A percentile compares a stretch with the other conserved stretches of the same genome.
Evolutionary conservation across 2,113 vertebrate genomes (phyloP).

Genomic region (Emydura subglobosa): DNA sequence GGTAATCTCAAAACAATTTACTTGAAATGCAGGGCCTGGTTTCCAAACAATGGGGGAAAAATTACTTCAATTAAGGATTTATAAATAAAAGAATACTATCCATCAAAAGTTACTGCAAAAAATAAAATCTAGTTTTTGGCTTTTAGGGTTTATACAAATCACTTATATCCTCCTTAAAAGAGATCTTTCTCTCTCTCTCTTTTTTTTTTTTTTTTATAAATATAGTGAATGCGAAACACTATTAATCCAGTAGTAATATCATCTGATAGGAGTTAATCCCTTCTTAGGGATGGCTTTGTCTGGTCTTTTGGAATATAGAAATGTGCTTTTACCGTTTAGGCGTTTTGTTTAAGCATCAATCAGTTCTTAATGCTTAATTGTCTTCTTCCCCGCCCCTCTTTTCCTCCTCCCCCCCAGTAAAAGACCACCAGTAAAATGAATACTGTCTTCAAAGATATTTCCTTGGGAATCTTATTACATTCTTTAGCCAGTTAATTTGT

Average conservation of each 20-base stretch:
- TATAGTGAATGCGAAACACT: conserved; percentile 76
- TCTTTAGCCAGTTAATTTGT: conserved; percentile 69
- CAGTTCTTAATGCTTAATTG: conserved; percentile 79
- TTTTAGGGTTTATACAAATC: conserved; percentile 74
- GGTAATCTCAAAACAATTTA: conserved; percentile 30
- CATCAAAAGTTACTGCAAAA: not conserved
- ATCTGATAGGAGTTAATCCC: conserved; percentile 85
- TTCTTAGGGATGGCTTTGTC: conserved; percentile 79
- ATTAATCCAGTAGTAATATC: conserved; percentile 83
- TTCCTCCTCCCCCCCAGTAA: not conserved
- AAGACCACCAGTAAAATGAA: conserved; percentile 72
- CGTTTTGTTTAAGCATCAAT: conserved; percentile 79
- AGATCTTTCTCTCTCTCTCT: not conserved
- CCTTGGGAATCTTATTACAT: conserved; percentile 47
- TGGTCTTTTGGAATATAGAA: conserved; percentile 75
- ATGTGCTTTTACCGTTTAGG: conserved; percentile 74
- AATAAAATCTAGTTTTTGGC: conserved; percentile 41
- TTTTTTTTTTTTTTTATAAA: conserved; percentile 59
- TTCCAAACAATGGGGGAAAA: conserved; percentile 22
- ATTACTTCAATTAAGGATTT: conserved; percentile 56
- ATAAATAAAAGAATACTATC: conserved; percentile 49
- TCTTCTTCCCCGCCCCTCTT: not conserved
- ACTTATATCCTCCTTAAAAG: conserved; percentile 74
- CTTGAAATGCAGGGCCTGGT: conserved; percentile 3
- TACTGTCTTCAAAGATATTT: conserved; percentile 70